A percentile compares a stretch with the other conserved stretches of the same genome.
Evolutionary conservation across 2,113 vertebrate genomes (phyloP).

Genomic region (cattle (Bos taurus)): DNA sequence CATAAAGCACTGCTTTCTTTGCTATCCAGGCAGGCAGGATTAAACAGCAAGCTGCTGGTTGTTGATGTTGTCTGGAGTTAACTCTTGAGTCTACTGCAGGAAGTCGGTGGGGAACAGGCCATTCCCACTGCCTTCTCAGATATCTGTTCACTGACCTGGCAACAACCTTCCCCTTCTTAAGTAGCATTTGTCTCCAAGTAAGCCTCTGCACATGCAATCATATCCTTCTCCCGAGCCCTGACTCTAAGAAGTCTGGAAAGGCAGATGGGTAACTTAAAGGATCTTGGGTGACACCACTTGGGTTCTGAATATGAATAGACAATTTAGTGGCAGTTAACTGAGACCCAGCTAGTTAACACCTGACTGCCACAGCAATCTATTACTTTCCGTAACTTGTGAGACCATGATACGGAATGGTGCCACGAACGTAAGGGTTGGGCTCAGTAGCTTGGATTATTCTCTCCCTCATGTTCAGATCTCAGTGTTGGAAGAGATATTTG

Average conservation of each 20-base stretch:
- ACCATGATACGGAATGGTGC: neutral
- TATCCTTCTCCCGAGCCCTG: neutral
- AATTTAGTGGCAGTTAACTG: neutral
- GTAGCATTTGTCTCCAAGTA: neutral
- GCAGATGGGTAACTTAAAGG: neutral
- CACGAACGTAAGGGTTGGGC: neutral
- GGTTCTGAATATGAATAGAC: neutral
- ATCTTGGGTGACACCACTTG: neutral
- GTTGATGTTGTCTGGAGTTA: conserved; percentile 28
- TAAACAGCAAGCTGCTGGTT: neutral
- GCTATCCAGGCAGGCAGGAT: neutral
- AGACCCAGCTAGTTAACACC: neutral
- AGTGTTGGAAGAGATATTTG: neutral
- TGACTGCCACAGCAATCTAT: neutral
- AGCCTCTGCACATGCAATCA: neutral
- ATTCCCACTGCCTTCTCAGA: conserved; percentile 39
- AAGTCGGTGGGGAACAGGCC: conserved; percentile 16
- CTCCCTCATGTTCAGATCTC: neutral
- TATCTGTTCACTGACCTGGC: conserved; percentile 13
- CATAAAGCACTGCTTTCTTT: neutral
- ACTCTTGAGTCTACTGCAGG: neutral
- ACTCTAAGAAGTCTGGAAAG: neutral
- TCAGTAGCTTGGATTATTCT: neutral
- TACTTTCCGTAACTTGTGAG: neutral
- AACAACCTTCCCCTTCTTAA: neutral